Percentiles rank a stretch among this genome's conserved stretches.
Conservation (phyloP, 1,140 invertebrate genomes). For the Diorhabda carinulata region DNA sequence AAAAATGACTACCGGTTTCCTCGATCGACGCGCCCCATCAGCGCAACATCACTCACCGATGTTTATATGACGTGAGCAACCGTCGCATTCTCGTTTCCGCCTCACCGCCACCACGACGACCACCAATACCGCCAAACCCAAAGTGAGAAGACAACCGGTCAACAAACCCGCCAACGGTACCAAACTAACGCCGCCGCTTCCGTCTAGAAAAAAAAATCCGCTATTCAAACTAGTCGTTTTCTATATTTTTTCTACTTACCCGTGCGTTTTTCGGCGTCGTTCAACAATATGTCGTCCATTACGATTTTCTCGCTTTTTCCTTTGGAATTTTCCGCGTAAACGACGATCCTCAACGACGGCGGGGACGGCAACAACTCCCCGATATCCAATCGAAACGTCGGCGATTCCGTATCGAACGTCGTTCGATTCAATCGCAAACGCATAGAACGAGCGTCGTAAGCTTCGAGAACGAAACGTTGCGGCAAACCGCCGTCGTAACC, state of each 20-base stretch:
- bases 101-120: constrained; percentile 57
- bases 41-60: constrained; percentile 15
- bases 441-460: constrained; percentile 67
- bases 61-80: constrained; percentile 40
- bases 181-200: constrained; percentile 55
- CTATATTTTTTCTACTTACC: constrained; percentile 53
- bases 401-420: constrained; percentile 50
- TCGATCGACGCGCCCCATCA: not conserved
- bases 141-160: constrained; percentile 57
- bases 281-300: constrained; percentile 79
- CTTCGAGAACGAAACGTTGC: constrained; percentile 77
- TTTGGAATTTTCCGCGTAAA: constrained; percentile 83
- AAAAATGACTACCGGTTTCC: too few relatives aligned
- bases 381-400: constrained; percentile 65
- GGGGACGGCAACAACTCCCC: constrained; percentile 41
- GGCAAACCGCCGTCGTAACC: constrained; percentile 82
- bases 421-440: constrained; percentile 61
- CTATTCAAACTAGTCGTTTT: not conserved
- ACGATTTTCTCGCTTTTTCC: constrained; percentile 76
- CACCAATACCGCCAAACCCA: constrained; percentile 60
- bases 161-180: constrained; percentile 59
- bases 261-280: constrained; percentile 80
- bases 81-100: constrained; percentile 45
- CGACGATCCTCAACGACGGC: constrained; percentile 66
- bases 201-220: constrained; percentile 51